Percentiles rank a stretch among this genome's conserved stretches.
Evolutionary conservation across 2,113 vertebrate species (phyloP).

Genomic region (Cryptoleucopteryx plumbea): DNA sequence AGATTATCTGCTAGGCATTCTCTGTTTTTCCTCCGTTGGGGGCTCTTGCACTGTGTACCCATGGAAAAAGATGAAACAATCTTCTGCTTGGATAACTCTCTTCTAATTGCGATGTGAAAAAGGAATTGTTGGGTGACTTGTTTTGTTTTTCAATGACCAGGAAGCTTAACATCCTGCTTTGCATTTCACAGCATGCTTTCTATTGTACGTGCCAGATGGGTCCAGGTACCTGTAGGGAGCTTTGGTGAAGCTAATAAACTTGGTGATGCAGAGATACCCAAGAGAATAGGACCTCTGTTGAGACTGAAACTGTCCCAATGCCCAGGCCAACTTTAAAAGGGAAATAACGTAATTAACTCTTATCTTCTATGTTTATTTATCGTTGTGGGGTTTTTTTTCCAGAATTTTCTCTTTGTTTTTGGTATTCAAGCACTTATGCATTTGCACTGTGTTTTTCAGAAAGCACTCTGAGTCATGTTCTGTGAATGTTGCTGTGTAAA

Average conservation of each 20-base stretch:
- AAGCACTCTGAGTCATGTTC: not conserved
- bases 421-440: not conserved
- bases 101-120: not conserved
- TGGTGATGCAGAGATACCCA: not conserved
- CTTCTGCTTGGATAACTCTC: not conserved
- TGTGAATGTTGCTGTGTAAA: not conserved
- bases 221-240: not conserved
- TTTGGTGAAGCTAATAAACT: not conserved
- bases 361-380: not conserved
- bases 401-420: not conserved
- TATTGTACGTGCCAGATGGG: not conserved
- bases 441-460: not conserved
- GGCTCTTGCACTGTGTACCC: not conserved
- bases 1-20: accelerated
- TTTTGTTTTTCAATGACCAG: not conserved
- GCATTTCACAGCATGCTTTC: not conserved
- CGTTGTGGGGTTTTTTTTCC: not conserved
- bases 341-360: not conserved
- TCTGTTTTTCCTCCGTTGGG: not conserved
- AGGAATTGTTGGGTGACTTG: not conserved
- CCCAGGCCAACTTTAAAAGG: not conserved
- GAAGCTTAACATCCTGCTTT: not conserved
- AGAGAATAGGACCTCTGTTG: not conserved
- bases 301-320: not conserved
- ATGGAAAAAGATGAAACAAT: not conserved